phyloP scores from a whole-genome alignment of 2,888 invertebrate species.

The Drosophila eohydei region DNA sequence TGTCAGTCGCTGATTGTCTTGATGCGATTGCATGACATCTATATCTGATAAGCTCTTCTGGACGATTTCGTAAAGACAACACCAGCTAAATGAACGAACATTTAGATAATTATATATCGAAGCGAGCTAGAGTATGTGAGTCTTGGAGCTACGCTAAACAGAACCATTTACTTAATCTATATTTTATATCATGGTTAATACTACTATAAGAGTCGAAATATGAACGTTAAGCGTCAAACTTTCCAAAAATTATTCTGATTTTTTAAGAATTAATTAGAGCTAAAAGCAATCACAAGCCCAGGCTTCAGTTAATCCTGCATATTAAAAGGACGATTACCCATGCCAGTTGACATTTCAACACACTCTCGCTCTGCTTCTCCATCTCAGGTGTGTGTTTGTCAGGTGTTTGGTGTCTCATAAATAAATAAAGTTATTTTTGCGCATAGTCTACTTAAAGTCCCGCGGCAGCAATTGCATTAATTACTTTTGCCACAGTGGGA shows the following conservation, averaged over 20 bases:
- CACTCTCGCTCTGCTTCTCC: not conserved
- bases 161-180: not conserved
- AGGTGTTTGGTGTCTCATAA: constrained; percentile 70
- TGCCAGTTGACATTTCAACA: not conserved
- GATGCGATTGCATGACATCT: constrained; percentile 36
- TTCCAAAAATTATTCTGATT: not conserved
- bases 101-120: constrained; percentile 6
- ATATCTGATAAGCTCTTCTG: constrained; percentile 33
- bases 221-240: not conserved
- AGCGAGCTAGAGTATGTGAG: not conserved
- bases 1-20: constrained; percentile 34
- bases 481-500: constrained; percentile 58
- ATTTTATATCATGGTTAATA: too few species aligned
- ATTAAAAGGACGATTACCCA: constrained; percentile 45
- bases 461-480: constrained; percentile 71
- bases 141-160: not conserved
- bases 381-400: not conserved
- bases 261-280: constrained; percentile 6
- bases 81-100: constrained; percentile 15
- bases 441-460: constrained; percentile 59
- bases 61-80: constrained; percentile 17
- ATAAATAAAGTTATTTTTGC: constrained; percentile 74
- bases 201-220: too few species aligned
- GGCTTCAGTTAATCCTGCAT: constrained; percentile 18
- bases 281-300: not conserved